Conservation (phyloP, 2,113 vertebrate genomes). For the Gobius niger region DNA sequence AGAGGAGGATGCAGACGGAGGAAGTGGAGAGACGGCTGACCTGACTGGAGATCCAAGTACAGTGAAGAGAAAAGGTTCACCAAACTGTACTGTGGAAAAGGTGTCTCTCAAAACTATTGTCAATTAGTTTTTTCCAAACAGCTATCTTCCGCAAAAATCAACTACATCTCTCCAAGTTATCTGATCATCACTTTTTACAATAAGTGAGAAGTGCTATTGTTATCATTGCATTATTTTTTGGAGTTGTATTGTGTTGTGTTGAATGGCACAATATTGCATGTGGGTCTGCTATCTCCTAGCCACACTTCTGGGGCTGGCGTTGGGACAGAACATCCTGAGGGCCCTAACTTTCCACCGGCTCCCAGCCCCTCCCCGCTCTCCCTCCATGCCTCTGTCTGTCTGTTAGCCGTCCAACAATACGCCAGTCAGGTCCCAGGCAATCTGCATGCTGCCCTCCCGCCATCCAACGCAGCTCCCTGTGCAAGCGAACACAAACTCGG, state of each 20-base stretch:
- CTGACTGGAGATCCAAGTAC: constrained; percentile 52
- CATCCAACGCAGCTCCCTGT: constrained; percentile 50
- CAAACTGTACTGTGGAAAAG: constrained; percentile 30
- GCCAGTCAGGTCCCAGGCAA: constrained; percentile 71
- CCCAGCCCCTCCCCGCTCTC: constrained; percentile 42
- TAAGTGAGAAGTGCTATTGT: no score
- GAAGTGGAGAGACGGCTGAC: constrained; percentile 52
- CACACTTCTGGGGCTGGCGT: constrained; percentile 75
- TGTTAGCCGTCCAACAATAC: constrained; percentile 74
- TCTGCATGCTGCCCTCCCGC: constrained; percentile 65
- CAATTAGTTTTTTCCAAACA: constrained; percentile 12
- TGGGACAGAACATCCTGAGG: constrained; percentile 71
- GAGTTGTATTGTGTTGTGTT: constrained; percentile 33
- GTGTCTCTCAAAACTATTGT: constrained; percentile 23
- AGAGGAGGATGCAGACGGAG: constrained; percentile 54
- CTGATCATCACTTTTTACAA: constrained; percentile 1
- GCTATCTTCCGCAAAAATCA: constrained; percentile 2
- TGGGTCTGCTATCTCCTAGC: constrained; percentile 72
- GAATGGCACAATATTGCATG: constrained; percentile 49
- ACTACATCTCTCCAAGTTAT: constrained; percentile 3
- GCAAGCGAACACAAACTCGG: neutral
- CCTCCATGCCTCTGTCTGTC: constrained; percentile 42
- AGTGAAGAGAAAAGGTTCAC: constrained; percentile 33
- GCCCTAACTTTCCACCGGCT: constrained; percentile 65
- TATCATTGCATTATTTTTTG: no score